A percentile compares a stretch with the other conserved stretches of the same genome.
Conservation (phyloP, 2,797 vertebrate genomes). For the Bufotes viridis region DNA sequence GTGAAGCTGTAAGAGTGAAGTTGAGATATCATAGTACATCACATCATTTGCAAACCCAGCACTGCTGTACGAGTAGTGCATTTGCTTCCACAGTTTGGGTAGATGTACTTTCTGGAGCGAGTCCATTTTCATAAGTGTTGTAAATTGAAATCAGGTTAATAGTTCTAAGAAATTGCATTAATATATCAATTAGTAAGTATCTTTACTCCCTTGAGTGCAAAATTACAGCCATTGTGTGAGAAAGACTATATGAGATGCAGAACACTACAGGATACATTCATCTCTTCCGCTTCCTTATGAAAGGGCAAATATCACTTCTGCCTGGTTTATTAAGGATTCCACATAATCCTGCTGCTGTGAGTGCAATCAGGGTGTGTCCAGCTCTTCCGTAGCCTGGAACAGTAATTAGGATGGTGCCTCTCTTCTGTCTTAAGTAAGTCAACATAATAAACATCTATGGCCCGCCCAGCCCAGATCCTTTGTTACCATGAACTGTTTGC, state of each 20-base stretch:
- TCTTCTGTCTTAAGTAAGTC: constrained; percentile 4
- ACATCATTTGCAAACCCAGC: not conserved
- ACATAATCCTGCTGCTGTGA: constrained; percentile 9
- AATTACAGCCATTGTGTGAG: constrained; percentile 24
- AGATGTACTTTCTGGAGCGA: constrained; percentile 26
- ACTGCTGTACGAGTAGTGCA: not conserved
- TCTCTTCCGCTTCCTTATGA: constrained; percentile 28
- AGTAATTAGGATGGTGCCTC: not conserved
- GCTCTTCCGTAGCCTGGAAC: not conserved
- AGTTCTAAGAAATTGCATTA: constrained; percentile 47
- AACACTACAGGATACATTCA: constrained; percentile 30
- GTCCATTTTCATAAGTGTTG: constrained; percentile 38
- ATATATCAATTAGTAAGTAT: constrained; percentile 47
- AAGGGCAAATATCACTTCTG: constrained; percentile 5
- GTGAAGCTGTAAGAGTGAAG: no score
- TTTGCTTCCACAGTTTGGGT: not conserved
- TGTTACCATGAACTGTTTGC: not conserved
- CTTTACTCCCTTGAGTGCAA: constrained; percentile 27
- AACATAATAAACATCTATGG: not conserved
- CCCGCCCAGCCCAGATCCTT: not conserved
- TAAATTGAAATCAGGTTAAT: constrained; percentile 49
- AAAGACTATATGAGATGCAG: constrained; percentile 15
- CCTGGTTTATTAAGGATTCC: not conserved
- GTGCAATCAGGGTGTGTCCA: constrained; percentile 16
- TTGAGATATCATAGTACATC: not conserved